Conservation (phyloP, 2,888 invertebrate genomes). For the Hypercompe scribonia region DNA sequence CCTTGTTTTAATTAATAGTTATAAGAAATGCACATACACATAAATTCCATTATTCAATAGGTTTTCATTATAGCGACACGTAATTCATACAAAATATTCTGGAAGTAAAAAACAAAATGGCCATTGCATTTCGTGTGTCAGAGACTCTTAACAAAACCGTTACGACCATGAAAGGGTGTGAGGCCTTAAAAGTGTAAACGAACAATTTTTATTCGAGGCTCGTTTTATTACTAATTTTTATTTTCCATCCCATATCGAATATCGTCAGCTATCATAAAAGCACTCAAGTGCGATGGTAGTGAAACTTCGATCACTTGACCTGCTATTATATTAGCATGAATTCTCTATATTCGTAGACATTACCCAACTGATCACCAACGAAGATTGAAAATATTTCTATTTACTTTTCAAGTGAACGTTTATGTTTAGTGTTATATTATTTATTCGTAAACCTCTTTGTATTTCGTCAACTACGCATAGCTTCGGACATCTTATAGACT, state of each 20-base stretch:
- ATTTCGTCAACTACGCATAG: background rate
- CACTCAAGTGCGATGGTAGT: conserved; percentile 49
- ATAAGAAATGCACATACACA: background rate
- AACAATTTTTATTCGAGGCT: conserved; percentile 39
- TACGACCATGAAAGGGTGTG: conserved; percentile 20
- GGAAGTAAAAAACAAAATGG: background rate
- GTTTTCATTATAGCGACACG: background rate
- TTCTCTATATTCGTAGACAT: conserved; percentile 43
- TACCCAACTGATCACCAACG: conserved; percentile 50
- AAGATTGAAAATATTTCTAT: conserved; percentile 44
- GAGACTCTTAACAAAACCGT: conserved; percentile 16
- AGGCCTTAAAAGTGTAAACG: conserved; percentile 22
- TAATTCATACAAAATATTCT: background rate
- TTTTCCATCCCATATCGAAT: conserved; percentile 46
- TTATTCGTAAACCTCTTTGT: conserved; percentile 16
- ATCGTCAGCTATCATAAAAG: conserved; percentile 50
- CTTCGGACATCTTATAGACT: background rate
- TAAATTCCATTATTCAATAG: background rate
- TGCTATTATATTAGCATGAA: conserved; percentile 52
- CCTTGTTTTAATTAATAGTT: no score
- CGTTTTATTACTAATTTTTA: conserved; percentile 55
- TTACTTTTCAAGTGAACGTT: conserved; percentile 33
- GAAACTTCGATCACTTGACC: conserved; percentile 51
- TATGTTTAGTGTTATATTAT: conserved; percentile 25
- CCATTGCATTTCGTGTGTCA: conserved; percentile 9